These are phyloP conservation scores for Rhogogaster chlorosoma DNA, from an alignment of 2,888 invertebrate genomes.

Conservation along the genomic window DNA sequence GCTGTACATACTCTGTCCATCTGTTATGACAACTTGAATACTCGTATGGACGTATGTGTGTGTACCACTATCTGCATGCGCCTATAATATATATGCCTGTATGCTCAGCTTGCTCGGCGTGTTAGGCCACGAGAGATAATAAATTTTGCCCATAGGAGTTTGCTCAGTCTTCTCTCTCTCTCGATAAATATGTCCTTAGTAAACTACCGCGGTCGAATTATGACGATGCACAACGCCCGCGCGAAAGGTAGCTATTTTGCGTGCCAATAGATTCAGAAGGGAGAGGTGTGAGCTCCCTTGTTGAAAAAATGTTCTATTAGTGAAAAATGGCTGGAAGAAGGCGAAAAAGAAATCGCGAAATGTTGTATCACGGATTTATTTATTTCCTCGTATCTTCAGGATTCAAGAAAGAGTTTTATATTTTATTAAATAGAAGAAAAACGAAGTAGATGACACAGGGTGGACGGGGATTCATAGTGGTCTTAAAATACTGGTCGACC, in stretches of 20 bases:
- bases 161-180: conserved; percentile 2
- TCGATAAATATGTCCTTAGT: background rate
- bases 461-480: conserved; percentile 33
- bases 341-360: background rate
- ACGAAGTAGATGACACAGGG: background rate
- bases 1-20: background rate
- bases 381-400: background rate
- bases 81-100: background rate
- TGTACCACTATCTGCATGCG: background rate
- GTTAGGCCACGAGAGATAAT: conserved; percentile 30
- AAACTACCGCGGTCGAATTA: conserved; percentile 31
- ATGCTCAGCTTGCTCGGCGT: conserved; percentile 13
- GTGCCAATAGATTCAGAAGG: background rate
- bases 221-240: conserved; percentile 13
- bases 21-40: background rate
- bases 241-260: background rate
- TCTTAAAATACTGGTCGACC: conserved; percentile 29
- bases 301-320: background rate
- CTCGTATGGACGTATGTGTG: background rate
- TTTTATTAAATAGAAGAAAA: background rate
- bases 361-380: background rate
- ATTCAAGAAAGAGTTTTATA: background rate
- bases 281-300: background rate
- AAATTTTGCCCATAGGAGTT: conserved; percentile 33
- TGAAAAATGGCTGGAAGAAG: background rate